Base-by-base conservation (phyloP, 2,888 invertebrate species). In the Nephrotoma guestfalica region DNA sequence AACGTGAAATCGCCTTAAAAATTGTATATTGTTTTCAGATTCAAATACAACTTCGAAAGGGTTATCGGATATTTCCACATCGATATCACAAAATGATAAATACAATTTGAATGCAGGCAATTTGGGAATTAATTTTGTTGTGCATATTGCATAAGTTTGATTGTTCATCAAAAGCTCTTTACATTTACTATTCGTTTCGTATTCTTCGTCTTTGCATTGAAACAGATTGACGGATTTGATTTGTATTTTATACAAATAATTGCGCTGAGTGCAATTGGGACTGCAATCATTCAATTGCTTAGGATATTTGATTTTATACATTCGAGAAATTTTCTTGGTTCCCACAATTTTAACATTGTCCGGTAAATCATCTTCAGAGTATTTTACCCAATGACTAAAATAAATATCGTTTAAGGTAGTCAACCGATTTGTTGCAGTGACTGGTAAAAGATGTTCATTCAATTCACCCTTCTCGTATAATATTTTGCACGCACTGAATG, bases 391-490 rank as follows among this genome's bases (percentile, higher is more conserved):
- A 89, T 95, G 94, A 0, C 92, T 92, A 88, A 96, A 96, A 86
- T 96, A 93, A 41, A 90, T 90, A 41, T 93, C 91, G 9, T 89
- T 88, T 7, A 90, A 88, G 7, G 89, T 88, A 4, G 89, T 88
- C 3, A 91, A 85, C 6, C 90, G 89, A 42, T 91, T 89, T 2
- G 87, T 88, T n/a, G 89, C 88, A 1, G 91, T 90, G 40, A 90
- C 89, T 0, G 98, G 98, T 87, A 96, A 89, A 86, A 98, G 91
- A 47, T 94, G 92, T 42, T 96, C 92, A 88, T 94, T 93, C 0
- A 99, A 91, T 91, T 97, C 97, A 0, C 95, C 95, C 7, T 90
- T 89, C 89, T 94, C 88, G 88, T 97, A 95, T 4, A 99, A 92
- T 88, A 91, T 90, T 87, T 94, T 93, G 90, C 97, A 97, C 0